Percentiles rank a stretch among this genome's conserved stretches.
Conservation (phyloP, 2,113 vertebrate genomes). For the Chauna torquata region DNA sequence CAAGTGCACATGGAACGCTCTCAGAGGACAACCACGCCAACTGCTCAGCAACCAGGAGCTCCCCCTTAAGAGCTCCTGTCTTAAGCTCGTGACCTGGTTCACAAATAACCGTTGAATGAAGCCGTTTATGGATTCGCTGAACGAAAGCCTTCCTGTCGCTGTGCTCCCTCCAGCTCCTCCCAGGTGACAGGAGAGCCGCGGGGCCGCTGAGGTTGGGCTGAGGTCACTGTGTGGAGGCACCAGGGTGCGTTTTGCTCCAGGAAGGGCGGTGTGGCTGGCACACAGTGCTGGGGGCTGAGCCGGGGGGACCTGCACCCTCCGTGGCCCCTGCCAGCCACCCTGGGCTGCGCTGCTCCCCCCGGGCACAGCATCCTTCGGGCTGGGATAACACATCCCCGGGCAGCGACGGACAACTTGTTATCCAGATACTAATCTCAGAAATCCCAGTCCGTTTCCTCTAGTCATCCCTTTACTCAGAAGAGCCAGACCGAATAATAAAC, state of each 20-base stretch:
- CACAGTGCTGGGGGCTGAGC: rapidly evolving
- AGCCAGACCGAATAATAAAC: background rate
- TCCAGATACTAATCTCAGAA: background rate
- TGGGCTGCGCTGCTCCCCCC: background rate
- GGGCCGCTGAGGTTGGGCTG: background rate
- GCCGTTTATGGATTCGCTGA: conserved; percentile 38
- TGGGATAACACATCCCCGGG: background rate
- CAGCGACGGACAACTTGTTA: background rate
- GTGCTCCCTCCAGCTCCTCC: background rate
- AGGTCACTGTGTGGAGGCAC: rapidly evolving
- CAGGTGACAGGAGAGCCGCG: background rate
- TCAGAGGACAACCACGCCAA: conserved; percentile 12
- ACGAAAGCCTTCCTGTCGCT: background rate
- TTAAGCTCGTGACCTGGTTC: conserved; percentile 28
- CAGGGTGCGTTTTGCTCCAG: background rate
- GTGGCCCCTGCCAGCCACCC: background rate
- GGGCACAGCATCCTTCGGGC: background rate
- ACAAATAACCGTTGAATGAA: conserved; percentile 49
- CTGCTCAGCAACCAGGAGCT: conserved; percentile 10
- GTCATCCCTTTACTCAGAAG: background rate
- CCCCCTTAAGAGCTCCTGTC: background rate
- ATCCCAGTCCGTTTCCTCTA: background rate
- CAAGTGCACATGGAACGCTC: conserved; percentile 19
- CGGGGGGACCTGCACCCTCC: background rate
- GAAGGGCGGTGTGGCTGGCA: background rate